Evolutionary conservation across 2,888 invertebrate genomes (phyloP).

Genomic region (Diarsia rubi): DNA sequence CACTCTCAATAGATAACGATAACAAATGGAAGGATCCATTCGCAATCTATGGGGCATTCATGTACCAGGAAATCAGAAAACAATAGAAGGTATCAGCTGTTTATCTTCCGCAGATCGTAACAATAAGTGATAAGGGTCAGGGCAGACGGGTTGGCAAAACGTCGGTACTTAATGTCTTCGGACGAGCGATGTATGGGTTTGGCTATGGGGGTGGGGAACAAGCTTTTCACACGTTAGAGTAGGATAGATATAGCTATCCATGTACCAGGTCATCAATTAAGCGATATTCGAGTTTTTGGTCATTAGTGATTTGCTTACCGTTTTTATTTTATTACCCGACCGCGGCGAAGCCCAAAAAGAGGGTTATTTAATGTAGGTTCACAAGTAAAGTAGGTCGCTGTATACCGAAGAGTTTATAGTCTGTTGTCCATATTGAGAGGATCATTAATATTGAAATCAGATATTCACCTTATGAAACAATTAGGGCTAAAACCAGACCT

Average conservation of each 20-base stretch:
- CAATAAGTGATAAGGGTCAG: slow-evolving; percentile 64
- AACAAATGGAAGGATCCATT: slow-evolving; percentile 30
- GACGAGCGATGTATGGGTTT: slow-evolving; percentile 48
- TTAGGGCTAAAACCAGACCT: background rate
- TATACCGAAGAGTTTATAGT: background rate
- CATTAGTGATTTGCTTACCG: slow-evolving; percentile 2
- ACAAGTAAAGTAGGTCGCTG: no score
- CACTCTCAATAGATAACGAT: slow-evolving; percentile 23
- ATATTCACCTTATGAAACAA: background rate
- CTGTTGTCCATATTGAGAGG: background rate
- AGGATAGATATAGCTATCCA: background rate
- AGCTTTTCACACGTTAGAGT: slow-evolving; percentile 28
- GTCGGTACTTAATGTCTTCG: slow-evolving; percentile 57
- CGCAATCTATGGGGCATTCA: slow-evolving; percentile 11
- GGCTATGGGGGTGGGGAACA: slow-evolving; percentile 17
- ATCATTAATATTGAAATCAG: background rate
- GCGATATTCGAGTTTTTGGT: background rate
- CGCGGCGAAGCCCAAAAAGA: no score
- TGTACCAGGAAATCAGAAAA: slow-evolving; percentile 62
- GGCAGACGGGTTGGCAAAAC: slow-evolving; percentile 53
- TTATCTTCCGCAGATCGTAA: slow-evolving; percentile 59
- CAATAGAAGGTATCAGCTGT: slow-evolving; percentile 57
- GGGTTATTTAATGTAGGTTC: no score
- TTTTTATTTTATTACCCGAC: slow-evolving; percentile 1
- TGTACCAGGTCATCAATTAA: slow-evolving; percentile 16